A percentile compares a stretch with the other conserved stretches of the same genome.
Conservation (phyloP, 2,113 vertebrate species). For the Tenebrosternarchus preto region DNA sequence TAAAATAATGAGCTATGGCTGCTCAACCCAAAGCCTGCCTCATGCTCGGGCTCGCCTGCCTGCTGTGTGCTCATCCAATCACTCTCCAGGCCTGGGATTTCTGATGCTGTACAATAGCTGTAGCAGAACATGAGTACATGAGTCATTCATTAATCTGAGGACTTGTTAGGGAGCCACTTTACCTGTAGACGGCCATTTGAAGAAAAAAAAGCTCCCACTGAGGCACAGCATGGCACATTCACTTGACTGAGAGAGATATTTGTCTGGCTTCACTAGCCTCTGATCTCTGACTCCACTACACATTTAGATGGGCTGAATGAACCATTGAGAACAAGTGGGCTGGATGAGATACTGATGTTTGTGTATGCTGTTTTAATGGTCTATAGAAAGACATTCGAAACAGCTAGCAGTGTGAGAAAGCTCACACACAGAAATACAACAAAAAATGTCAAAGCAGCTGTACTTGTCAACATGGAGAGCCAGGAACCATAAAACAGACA, state of each 20-base stretch:
- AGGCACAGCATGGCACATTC: slow-evolving; percentile 42
- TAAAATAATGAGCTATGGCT: slow-evolving; percentile 73
- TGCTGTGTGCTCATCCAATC: slow-evolving; percentile 44
- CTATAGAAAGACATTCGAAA: slow-evolving; percentile 42
- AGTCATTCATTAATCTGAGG: slow-evolving; percentile 58
- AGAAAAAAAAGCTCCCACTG: slow-evolving; percentile 40
- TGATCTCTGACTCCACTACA: slow-evolving; percentile 45
- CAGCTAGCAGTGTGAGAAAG: slow-evolving; percentile 23
- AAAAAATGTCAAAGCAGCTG: slow-evolving; percentile 36
- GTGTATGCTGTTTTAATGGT: slow-evolving; percentile 13
- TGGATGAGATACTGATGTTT: slow-evolving; percentile 38
- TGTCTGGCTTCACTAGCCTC: slow-evolving; percentile 33
- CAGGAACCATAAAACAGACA: slow-evolving; percentile 1
- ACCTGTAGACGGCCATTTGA: slow-evolving; percentile 50
- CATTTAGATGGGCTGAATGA: slow-evolving; percentile 51
- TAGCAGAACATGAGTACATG: slow-evolving; percentile 54
- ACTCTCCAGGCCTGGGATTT: slow-evolving; percentile 41
- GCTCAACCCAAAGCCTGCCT: slow-evolving; percentile 50
- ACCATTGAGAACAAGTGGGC: slow-evolving; percentile 39
- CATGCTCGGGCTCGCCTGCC: slow-evolving; percentile 35
- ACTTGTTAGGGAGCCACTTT: slow-evolving; percentile 59
- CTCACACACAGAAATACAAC: slow-evolving; percentile 13
- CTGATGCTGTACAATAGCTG: slow-evolving; percentile 56
- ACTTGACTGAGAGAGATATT: slow-evolving; percentile 44
- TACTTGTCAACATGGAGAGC: neutral